These are phyloP conservation scores for Monoplex corrugatus DNA, from an alignment of 2,888 invertebrate species.

Conservation along the genomic window DNA sequence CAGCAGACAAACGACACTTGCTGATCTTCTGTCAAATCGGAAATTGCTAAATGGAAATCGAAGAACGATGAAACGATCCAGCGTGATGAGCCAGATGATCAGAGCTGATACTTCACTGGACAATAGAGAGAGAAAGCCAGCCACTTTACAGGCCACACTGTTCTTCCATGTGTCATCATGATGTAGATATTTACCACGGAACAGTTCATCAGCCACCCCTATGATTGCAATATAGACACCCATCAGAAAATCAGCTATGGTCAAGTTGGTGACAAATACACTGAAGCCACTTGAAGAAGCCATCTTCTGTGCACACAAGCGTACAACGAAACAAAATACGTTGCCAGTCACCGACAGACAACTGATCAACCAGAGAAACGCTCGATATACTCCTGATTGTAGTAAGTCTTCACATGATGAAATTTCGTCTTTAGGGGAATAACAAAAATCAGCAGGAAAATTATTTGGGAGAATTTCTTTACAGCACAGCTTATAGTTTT, in stretches of 20 bases:
- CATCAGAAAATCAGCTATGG: constrained; percentile 6
- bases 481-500: not conserved
- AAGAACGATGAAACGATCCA: no score
- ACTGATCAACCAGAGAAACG: not conserved
- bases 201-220: not conserved
- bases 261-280: not conserved
- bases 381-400: not conserved
- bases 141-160: not conserved
- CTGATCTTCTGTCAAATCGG: no score
- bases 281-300: not conserved
- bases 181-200: not conserved
- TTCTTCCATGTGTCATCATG: not conserved
- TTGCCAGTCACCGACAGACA: not conserved
- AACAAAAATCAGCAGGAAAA: not conserved
- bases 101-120: not conserved
- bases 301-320: not conserved
- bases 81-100: not conserved
- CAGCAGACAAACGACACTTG: no score
- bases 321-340: not conserved
- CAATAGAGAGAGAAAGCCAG: not conserved
- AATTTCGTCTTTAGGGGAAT: not conserved
- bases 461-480: not conserved
- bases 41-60: no score
- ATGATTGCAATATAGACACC: not conserved
- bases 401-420: constrained; percentile 5